A percentile compares a stretch with the other conserved stretches of the same genome.
These are phyloP conservation scores for Heterocephalus glaber DNA, from an alignment of 2,113 vertebrate species.

Conservation along the genomic window DNA sequence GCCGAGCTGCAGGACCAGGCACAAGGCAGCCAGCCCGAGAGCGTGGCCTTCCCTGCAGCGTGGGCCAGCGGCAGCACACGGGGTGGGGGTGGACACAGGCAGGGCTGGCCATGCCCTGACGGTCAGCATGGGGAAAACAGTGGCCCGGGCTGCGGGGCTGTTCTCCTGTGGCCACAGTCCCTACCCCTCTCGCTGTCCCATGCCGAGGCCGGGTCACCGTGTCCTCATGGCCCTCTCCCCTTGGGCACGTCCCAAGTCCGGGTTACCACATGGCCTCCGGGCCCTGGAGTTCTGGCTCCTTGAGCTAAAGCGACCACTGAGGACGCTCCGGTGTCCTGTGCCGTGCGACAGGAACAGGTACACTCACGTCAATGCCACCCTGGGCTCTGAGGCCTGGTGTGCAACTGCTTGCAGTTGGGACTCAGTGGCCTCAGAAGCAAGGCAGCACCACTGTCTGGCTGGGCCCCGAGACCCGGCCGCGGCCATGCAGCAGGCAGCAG, in stretches of 20 bases:
- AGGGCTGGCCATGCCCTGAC: neutral
- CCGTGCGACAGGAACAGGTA: neutral
- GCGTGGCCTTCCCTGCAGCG: fast-evolving
- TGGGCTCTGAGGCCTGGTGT: neutral
- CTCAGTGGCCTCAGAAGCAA: no score
- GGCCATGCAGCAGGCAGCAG: no score
- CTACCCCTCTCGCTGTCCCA: neutral
- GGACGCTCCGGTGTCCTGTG: neutral
- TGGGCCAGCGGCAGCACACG: neutral
- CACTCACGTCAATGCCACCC: neutral
- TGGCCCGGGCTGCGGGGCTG: fast-evolving
- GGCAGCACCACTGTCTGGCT: neutral
- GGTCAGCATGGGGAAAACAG: neutral
- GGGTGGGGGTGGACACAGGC: neutral
- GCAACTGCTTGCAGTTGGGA: slow-evolving; percentile 40
- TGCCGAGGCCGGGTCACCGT: no score
- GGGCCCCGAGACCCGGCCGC: neutral
- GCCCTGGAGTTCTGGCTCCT: neutral
- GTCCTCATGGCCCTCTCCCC: neutral
- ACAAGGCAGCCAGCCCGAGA: no score
- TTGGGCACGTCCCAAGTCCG: neutral
- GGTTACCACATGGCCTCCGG: neutral
- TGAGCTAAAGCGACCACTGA: neutral
- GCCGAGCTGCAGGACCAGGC: neutral
- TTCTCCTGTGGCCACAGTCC: neutral